Base-by-base conservation (phyloP, 2,888 invertebrate species). In the Horisme vitalbata region DNA sequence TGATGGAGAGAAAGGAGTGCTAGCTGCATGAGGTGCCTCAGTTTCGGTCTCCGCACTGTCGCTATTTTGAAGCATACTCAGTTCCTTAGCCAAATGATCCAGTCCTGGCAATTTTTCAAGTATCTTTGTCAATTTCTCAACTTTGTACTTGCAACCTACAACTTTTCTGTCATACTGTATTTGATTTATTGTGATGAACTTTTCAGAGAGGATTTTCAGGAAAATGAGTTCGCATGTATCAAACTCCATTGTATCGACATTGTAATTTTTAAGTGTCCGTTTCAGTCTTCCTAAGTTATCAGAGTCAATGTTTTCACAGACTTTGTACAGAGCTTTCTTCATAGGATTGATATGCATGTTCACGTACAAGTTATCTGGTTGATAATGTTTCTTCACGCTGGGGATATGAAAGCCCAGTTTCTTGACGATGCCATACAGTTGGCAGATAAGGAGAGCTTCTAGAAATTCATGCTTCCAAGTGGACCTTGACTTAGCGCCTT, bases 391-490 rank as follows among this genome's bases (percentile, higher is more conserved):
- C 52, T 76, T 79, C 1, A 84, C 61, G 36, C 44, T 57, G 0
- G 65, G 21, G 1, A 83, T 71, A 52, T 80, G 52, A 21, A 84
- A 72, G 1, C 86, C 87, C 8, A 89, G 57, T 65, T 84, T 87
- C 43, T 73, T 76, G 24, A 88, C 74, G 7, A 86, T 56, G 10
- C 65, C 67, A 50, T 76, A 72, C 1, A 85, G 63, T 51, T 86
- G 80, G 45, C 87, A 87, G 43, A 82, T 69, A 8, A 76, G 55
- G 2, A 89, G 70, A 2, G 85, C 85, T 66, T 89, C 89, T n/a
- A 89, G 49, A 41, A 89, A 82, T 57, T 87, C 79, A 45, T 82
- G 68, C 58, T 67, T 79, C 88, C 89, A 89, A 10, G 70, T 72
- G 1, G 72, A 49, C 15, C 63, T 68, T 1, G 65, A 53, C 26